Evolutionary conservation across 2,797 vertebrate genomes (phyloP), one percentile per base, ranked within the genome.

Genomic region (Oceanodroma leucorhoa): DNA sequence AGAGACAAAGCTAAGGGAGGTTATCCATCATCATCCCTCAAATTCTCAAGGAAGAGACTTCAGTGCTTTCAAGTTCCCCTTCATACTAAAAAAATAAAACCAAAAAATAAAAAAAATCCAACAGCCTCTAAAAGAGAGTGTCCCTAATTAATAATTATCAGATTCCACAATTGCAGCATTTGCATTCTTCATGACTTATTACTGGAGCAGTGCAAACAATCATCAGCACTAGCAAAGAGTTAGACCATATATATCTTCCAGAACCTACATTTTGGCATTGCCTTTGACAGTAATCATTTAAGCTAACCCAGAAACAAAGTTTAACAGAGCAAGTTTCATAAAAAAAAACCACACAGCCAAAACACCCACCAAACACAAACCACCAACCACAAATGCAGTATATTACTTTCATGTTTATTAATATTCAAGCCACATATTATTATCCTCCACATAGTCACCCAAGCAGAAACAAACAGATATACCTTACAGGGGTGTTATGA

Each of bases 381-480:
- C 54, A 51, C 18, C 40, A 65, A 5, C 57, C 32, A 65, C 29
- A 89, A 69, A 76, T 29, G 29, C 43, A 72, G 9, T 16, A 55
- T 41, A 26, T 23, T 66, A 6, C 57, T 71, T 65, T 2, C 21
- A 10, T 34, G 51, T 16, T 60, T 87, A 83, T 97, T 95, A 89
- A 89, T 78, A 96, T 95, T 96, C 92, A 87, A 87, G 48, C 55
- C 90, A 95, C 89, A 46, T 82, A 50, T 34, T 92, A 75, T 75
- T 78, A 83, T 94, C 76, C 53, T 92, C 82, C 54, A 77, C 75
- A 53, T 17, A 95, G 82, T 60, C 89, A 95, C 34, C 71, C 90
- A 91, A 87, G 95, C 87, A 97, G 89, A 94, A 96, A 94, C 60
- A 91, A 94, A 93, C 40, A 93, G 75, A 90, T 85, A 95, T 43